These are phyloP conservation scores for Seriola aureovittata DNA, from an alignment of 2,113 vertebrate species.

Conservation along the genomic window DNA sequence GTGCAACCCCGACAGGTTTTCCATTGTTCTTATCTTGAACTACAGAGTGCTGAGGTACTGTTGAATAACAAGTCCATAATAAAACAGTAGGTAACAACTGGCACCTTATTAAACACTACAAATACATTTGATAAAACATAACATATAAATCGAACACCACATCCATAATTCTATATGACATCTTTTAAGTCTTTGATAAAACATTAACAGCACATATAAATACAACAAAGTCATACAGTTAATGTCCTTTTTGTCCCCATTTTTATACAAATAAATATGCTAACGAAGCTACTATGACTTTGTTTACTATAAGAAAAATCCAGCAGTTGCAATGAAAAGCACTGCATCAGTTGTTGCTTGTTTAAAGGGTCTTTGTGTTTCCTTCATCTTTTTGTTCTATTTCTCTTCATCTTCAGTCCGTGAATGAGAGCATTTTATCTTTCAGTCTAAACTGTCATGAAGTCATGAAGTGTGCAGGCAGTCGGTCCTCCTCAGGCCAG, in stretches of 20 bases:
- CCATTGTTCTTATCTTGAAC: background rate
- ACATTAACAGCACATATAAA: slow-evolving; percentile 24
- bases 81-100: slow-evolving; percentile 1
- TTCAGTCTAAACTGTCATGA: background rate
- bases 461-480: background rate
- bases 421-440: background rate
- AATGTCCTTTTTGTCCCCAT: background rate
- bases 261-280: background rate
- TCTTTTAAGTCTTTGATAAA: slow-evolving; percentile 1
- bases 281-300: background rate
- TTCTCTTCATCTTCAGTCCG: background rate
- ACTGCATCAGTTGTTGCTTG: background rate
- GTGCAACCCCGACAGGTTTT: background rate
- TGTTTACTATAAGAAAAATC: background rate
- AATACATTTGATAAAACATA: background rate
- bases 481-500: background rate
- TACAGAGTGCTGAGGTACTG: background rate
- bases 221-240: background rate
- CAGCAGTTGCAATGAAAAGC: background rate
- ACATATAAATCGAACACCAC: background rate
- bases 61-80: background rate
- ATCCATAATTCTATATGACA: background rate
- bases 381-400: background rate
- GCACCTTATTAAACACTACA: background rate
- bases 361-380: background rate